phyloP scores from a whole-genome alignment of 2,888 invertebrate species.

The Apamea epomidion region DNA sequence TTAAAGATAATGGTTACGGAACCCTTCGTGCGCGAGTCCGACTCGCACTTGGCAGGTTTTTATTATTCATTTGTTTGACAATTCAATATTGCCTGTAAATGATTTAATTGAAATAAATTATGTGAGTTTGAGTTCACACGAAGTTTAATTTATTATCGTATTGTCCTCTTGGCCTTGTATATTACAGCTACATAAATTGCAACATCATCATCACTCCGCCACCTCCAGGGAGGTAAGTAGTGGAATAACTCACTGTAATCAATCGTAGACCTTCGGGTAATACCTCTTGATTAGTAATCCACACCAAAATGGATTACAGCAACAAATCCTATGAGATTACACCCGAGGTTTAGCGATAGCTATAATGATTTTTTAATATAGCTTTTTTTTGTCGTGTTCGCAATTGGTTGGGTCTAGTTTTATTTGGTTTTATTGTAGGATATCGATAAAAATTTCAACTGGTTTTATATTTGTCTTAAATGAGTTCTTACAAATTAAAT shows the following conservation, averaged over 20 bases:
- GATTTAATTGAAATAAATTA: no score
- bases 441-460: not conserved
- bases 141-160: not conserved
- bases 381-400: conserved; percentile 9
- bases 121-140: no score
- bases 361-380: conserved; percentile 58
- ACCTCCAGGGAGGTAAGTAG: not conserved
- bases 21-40: no score
- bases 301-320: conserved; percentile 74
- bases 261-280: conserved; percentile 80
- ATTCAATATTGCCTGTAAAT: no score
- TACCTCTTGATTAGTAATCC: conserved; percentile 85
- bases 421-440: not conserved
- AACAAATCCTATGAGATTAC: conserved; percentile 82
- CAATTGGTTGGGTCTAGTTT: not conserved
- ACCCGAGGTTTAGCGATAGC: conserved; percentile 80
- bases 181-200: not conserved
- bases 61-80: no score
- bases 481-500: no score
- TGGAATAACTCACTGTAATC: conserved; percentile 59
- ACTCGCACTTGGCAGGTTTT: no score
- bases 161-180: not conserved
- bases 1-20: no score
- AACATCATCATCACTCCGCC: not conserved
- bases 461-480: not conserved